A percentile compares a stretch with the other conserved stretches of the same genome.
Conservation (phyloP, 2,113 vertebrate species). For the Melanostigma gelatinosum region DNA sequence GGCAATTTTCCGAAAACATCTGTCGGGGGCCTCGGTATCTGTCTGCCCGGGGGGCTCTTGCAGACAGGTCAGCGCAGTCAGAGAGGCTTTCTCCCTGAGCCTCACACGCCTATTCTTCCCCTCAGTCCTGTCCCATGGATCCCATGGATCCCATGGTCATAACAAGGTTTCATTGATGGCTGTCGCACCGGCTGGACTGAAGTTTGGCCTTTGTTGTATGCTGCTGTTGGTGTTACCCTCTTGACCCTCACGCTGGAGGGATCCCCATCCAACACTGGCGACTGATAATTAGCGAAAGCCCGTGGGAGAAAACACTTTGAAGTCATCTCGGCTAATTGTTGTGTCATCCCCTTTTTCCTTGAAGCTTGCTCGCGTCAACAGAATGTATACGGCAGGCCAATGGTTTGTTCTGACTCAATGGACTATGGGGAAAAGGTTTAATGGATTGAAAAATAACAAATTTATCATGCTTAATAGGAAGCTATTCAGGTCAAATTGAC, state of each 20-base stretch:
- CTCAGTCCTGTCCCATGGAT: constrained; percentile 33
- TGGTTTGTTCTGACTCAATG: constrained; percentile 65
- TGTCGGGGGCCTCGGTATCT: constrained; percentile 65
- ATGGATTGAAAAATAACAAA: constrained; percentile 77
- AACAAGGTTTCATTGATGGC: constrained; percentile 73
- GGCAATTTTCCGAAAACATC: constrained; percentile 65
- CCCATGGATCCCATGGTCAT: constrained; percentile 57
- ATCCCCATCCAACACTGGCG: constrained; percentile 47
- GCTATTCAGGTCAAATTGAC: constrained; percentile 80
- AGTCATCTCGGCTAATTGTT: constrained; percentile 61
- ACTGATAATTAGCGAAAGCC: constrained; percentile 62
- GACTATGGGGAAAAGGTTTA: constrained; percentile 72
- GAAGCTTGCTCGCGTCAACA: constrained; percentile 36
- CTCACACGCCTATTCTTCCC: constrained; percentile 30
- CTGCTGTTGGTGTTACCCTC: constrained; percentile 60
- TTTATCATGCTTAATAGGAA: constrained; percentile 79
- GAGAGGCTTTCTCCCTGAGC: constrained; percentile 56
- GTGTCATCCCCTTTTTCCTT: constrained; percentile 35
- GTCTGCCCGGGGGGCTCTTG: constrained; percentile 53
- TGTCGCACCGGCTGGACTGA: constrained; percentile 15
- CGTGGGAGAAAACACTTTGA: constrained; percentile 68
- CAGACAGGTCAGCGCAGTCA: constrained; percentile 66
- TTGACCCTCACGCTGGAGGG: constrained; percentile 62
- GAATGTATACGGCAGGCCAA: constrained; percentile 42
- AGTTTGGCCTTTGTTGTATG: constrained; percentile 52